Percentiles rank a stretch among this genome's conserved stretches.
phyloP scores from a whole-genome alignment of 2,797 vertebrate species.

The Parotocinclus haroldoi region DNA sequence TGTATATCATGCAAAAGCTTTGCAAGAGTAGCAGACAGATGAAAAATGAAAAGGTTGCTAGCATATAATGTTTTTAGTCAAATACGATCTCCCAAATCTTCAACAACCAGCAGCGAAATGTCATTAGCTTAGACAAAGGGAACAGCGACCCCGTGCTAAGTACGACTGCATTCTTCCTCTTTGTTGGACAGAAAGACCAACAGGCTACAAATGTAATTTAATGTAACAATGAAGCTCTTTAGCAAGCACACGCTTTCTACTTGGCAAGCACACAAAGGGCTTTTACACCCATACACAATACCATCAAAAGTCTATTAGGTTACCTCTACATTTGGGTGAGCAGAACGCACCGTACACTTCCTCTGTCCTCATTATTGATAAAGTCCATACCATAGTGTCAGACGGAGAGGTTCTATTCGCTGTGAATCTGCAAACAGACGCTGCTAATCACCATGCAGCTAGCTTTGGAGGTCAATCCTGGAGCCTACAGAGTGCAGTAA shows the following conservation, averaged over 20 bases:
- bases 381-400: neutral
- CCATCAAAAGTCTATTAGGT: conserved; percentile 18
- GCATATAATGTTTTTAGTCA: conserved; percentile 29
- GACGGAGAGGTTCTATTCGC: neutral
- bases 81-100: conserved; percentile 9
- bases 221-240: conserved; percentile 32
- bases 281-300: conserved; percentile 34
- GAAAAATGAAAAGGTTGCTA: conserved; percentile 37
- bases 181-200: conserved; percentile 35
- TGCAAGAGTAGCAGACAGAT: conserved; percentile 34
- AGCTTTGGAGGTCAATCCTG: neutral
- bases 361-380: too few relatives aligned
- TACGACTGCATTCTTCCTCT: conserved; percentile 25
- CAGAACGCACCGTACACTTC: conserved; percentile 21
- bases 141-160: conserved; percentile 32
- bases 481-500: neutral
- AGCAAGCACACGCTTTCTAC: conserved; percentile 44
- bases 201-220: conserved; percentile 37
- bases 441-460: conserved; percentile 21
- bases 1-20: conserved; percentile 46
- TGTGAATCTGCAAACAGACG: neutral
- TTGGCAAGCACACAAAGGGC: conserved; percentile 57
- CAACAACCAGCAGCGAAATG: conserved; percentile 40
- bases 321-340: conserved; percentile 24
- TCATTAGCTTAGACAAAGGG: conserved; percentile 40